Evolutionary conservation across 2,113 vertebrate species (phyloP).

Genomic region (Microcebus ravelobensis): DNA sequence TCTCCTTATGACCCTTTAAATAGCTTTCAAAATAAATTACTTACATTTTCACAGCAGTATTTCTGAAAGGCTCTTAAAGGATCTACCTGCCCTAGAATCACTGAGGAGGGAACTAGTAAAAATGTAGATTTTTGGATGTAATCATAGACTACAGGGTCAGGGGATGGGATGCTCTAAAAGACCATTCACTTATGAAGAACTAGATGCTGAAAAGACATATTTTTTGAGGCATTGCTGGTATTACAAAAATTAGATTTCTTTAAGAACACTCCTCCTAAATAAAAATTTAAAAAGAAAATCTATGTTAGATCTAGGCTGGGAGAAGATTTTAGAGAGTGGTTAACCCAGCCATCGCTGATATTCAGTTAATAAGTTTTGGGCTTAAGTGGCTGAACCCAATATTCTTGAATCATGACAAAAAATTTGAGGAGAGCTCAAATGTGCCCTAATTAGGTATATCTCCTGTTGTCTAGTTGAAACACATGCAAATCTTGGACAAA

Average conservation of each 20-base stretch:
- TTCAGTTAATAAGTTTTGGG: background rate
- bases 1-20: background rate
- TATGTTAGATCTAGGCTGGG: background rate
- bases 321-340: background rate
- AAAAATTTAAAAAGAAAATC: background rate
- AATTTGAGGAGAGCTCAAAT: background rate
- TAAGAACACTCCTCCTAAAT: background rate
- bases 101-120: background rate
- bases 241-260: background rate
- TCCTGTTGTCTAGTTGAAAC: background rate
- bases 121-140: background rate
- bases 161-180: background rate
- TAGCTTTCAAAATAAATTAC: background rate
- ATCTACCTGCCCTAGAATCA: background rate
- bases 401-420: background rate
- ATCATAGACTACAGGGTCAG: background rate
- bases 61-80: background rate
- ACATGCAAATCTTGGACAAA: background rate
- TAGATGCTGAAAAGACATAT: background rate
- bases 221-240: background rate
- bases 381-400: background rate
- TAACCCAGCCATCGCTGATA: background rate
- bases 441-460: background rate
- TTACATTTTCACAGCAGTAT: background rate
- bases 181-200: background rate